Base-by-base conservation (phyloP, 1,140 invertebrate species). In the Drosophila suzukii region DNA sequence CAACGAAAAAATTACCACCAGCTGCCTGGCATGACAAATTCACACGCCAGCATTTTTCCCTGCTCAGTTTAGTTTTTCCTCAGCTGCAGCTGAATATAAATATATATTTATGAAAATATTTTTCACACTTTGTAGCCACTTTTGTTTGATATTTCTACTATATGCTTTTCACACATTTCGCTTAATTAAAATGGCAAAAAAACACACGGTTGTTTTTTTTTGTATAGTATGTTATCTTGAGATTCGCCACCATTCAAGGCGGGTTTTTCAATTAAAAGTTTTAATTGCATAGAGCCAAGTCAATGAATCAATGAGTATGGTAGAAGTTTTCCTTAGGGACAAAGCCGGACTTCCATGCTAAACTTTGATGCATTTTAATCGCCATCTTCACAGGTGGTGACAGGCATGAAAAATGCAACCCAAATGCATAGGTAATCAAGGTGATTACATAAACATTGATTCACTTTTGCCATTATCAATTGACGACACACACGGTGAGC, bases 1-100 rank as follows among this genome's bases (percentile, higher is more conserved):
- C 75, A 73, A 60, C 55, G 59, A 81, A 86, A 68, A 86, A 86
- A 88, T 88, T 77, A 80, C 84, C 84, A 88, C 86, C 83, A 88
- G 83, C 83, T 88, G 83, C 83, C 79, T 44, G 47, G 72, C 80
- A 74, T 89, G 84, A 89, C 83, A 86, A 88, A 83, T 88, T 82
- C 75, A 78, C 78, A 74, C 68, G 78, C 70, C 51, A 67, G 39
- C 72, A 57, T 54, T 49, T 58, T 75, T 61, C 58, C 60, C 17
- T 72, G 83, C 78, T 36, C 44, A 80, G 61, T 79, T 81, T 66
- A 54, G 56, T 49, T 65, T 61, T 63, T 53, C 36, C 56, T 39
- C 13, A 38, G 46, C 43, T 61, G 51, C 68, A 75, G 30, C 7
- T 13, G 6, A 24, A 17, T 3, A 11, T 36, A 8, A 5, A 4